Conservation (phyloP, 2,888 invertebrate species). For the Cataglyphis rosenhaueri region DNA sequence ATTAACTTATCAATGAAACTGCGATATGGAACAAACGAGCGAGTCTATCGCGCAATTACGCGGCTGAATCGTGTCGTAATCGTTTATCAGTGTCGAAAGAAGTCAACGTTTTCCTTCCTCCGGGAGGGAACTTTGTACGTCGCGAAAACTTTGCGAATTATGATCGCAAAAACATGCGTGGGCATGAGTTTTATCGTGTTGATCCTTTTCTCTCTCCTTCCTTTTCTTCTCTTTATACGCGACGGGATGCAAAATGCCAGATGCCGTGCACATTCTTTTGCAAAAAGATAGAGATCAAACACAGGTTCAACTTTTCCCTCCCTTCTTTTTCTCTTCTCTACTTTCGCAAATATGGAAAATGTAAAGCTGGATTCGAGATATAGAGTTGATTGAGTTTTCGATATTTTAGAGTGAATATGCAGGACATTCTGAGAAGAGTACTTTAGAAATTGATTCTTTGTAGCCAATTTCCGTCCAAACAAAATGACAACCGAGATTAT, state of each 20-base stretch:
- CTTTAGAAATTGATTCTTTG: not conserved
- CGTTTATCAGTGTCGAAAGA: conserved; percentile 20
- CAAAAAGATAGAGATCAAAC: not conserved
- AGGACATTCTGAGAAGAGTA: not conserved
- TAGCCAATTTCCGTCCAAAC: not conserved
- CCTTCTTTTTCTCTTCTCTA: not conserved
- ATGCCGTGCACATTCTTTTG: not conserved
- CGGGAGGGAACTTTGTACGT: not conserved
- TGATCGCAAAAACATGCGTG: not conserved
- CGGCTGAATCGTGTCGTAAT: not conserved
- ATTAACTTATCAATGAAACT: conserved; percentile 12
- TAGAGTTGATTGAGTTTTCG: not conserved
- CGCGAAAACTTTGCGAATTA: conserved; percentile 3
- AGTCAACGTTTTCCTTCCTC: not conserved
- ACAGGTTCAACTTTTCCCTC: not conserved
- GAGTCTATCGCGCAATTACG: conserved; percentile 18
- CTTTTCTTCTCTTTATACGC: not conserved
- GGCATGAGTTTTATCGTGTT: not conserved
- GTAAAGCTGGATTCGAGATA: not conserved
- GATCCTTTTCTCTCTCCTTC: not conserved
- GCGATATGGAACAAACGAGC: not conserved
- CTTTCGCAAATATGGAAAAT: not conserved
- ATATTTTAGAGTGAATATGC: conserved; percentile 16
- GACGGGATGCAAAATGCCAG: not conserved
- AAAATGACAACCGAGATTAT: not conserved